Percentiles rank a stretch among this genome's conserved stretches.
Evolutionary conservation across 2,888 invertebrate species (phyloP).

Genomic region (Leptinotarsa rubiginosa): DNA sequence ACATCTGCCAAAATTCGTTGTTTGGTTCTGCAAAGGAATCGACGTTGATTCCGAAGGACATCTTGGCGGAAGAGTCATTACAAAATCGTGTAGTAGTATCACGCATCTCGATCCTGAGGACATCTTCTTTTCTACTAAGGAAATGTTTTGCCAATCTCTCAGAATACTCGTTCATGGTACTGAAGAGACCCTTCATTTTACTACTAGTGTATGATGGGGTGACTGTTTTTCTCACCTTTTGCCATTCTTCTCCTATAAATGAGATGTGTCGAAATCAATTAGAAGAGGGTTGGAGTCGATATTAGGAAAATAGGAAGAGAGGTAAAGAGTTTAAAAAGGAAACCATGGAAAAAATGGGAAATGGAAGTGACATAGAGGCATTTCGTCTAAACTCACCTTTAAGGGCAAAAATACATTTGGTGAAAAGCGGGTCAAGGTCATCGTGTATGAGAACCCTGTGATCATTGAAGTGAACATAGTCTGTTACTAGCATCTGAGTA

Average conservation of each 20-base stretch:
- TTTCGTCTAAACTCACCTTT: conserved; percentile 21
- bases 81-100: conserved; percentile 63
- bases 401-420: conserved; percentile 29
- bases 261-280: not conserved
- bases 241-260: conserved; percentile 52
- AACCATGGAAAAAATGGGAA: not conserved
- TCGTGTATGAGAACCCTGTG: conserved; percentile 27
- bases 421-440: conserved; percentile 26
- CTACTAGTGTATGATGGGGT: conserved; percentile 59
- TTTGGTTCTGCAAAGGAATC: conserved; percentile 69
- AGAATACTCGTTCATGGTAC: conserved; percentile 47
- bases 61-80: conserved; percentile 70
- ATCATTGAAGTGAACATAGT: conserved; percentile 34
- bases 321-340: not conserved
- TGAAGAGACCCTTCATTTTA: conserved; percentile 60
- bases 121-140: conserved; percentile 47
- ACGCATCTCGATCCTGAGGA: conserved; percentile 63
- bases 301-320: not conserved
- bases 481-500: conserved; percentile 28
- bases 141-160: conserved; percentile 49
- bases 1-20: conserved; percentile 70
- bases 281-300: not conserved
- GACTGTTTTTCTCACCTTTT: conserved; percentile 57
- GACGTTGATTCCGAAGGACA: conserved; percentile 56
- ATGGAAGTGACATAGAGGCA: not conserved